Evolutionary conservation across 2,888 invertebrate species (phyloP), one percentile per base, ranked within the genome.

Genomic region (Aproaerema taeniolella): DNA sequence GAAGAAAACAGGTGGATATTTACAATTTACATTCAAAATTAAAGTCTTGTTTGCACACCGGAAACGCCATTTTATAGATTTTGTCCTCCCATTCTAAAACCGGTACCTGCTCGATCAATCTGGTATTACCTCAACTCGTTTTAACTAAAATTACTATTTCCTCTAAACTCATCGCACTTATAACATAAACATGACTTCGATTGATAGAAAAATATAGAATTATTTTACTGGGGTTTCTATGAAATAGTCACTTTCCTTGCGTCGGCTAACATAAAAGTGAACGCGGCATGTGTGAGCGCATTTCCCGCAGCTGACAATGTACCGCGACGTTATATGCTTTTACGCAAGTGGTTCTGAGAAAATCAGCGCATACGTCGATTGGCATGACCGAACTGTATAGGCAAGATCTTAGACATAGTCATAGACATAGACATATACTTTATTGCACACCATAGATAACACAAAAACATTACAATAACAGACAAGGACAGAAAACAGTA

Each of bases 141-240:
- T 60, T 49, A 49, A 40, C 48, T 55, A 61, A 67, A n/a, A 61
- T 59, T 60, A 46, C 44, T 36, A 51, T 49, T 60, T 61, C 65
- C 60, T 54, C 39, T 38, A 38, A 42, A 49, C 53, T 24, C 14
- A 14, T 20, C 17, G 6, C 11, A 20, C 7, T 20, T 20, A 20
- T 20, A 20, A 20, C 4, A 7, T 20, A 20, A 6, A 20, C 7
- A 20, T 20, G 7, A 20, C 20, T 20, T 20, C 20, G n/a, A n/a
- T n/a, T n/a, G n/a, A n/a, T n/a, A n/a, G n/a, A n/a, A n/a, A n/a
- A n/a, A n/a, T n/a, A n/a, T n/a, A 20, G 7, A 20, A 20, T 20
- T 4, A 7, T 20, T 20, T 20, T 20, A 20, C 20, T 20, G 20
- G 4, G 5, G n/a, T n/a, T 20, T 20, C 5, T 20, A 4, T 20